Conservation (phyloP, 2,113 vertebrate species). For the Macrotis lagotis region DNA sequence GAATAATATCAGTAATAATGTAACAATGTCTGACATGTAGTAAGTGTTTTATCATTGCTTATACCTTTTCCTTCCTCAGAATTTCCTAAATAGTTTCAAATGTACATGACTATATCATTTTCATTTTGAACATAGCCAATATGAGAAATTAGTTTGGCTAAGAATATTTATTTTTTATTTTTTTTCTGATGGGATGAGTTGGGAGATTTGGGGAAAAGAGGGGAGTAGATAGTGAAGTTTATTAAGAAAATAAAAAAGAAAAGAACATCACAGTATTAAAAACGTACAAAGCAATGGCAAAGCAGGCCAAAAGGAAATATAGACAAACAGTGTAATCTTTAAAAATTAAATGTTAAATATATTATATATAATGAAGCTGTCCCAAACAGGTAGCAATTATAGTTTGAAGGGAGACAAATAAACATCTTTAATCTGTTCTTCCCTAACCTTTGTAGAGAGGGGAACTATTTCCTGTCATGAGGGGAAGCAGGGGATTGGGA, state of each 20-base stretch:
- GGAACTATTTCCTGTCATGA: not conserved
- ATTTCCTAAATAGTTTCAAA: not conserved
- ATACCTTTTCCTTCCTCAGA: not conserved
- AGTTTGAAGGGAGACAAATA: not conserved
- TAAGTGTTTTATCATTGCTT: not conserved
- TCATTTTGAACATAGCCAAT: not conserved
- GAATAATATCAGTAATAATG: not conserved
- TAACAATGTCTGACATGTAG: not conserved
- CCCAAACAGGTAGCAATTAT: not conserved
- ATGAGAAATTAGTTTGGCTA: not conserved
- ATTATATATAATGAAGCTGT: not conserved
- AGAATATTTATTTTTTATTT: not conserved
- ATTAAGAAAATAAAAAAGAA: not conserved
- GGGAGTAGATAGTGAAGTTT: not conserved
- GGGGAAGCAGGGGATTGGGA: not conserved
- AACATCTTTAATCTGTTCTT: not conserved
- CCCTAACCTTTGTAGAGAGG: not conserved
- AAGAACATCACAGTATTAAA: not conserved
- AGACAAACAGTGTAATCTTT: not conserved
- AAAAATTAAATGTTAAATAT: not conserved
- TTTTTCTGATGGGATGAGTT: not conserved
- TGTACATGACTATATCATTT: too few relatives aligned
- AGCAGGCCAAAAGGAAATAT: not conserved
- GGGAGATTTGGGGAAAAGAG: not conserved
- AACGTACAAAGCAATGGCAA: not conserved